Evolutionary conservation across 2,113 vertebrate species (phyloP).

Genomic region (Saccopteryx leptura): DNA sequence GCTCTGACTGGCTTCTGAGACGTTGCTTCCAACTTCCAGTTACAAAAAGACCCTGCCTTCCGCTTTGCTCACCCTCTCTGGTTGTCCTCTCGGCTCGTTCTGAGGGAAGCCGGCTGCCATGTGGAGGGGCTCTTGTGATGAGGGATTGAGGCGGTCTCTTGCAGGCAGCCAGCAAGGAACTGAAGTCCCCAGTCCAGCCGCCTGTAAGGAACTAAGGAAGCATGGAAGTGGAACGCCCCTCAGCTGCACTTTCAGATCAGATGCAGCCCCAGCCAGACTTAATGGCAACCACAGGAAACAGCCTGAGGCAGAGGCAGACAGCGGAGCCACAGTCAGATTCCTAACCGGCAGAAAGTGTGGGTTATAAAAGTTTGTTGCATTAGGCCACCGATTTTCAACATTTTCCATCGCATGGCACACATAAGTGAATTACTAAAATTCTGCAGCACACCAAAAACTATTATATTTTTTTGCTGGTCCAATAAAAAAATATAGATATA

Average conservation of each 20-base stretch:
- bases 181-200: neutral
- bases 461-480: too few relatives aligned
- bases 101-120: neutral
- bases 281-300: neutral
- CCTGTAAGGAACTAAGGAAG: neutral
- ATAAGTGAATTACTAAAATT: too few relatives aligned
- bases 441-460: too few relatives aligned
- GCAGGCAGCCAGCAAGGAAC: neutral
- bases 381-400: neutral
- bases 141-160: neutral
- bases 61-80: neutral
- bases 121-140: fast-evolving
- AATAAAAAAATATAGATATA: too few relatives aligned
- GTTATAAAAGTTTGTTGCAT: neutral
- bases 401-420: too few relatives aligned
- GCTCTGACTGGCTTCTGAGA: neutral
- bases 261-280: neutral
- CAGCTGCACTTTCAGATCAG: neutral
- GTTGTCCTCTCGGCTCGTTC: neutral
- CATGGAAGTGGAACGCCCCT: neutral
- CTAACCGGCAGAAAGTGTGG: neutral
- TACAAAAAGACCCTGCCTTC: neutral
- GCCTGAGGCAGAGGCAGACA: neutral
- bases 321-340: neutral
- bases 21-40: neutral